Evolutionary conservation across 2,113 vertebrate genomes (phyloP).

Genomic region (Chroicocephalus ridibundus): DNA sequence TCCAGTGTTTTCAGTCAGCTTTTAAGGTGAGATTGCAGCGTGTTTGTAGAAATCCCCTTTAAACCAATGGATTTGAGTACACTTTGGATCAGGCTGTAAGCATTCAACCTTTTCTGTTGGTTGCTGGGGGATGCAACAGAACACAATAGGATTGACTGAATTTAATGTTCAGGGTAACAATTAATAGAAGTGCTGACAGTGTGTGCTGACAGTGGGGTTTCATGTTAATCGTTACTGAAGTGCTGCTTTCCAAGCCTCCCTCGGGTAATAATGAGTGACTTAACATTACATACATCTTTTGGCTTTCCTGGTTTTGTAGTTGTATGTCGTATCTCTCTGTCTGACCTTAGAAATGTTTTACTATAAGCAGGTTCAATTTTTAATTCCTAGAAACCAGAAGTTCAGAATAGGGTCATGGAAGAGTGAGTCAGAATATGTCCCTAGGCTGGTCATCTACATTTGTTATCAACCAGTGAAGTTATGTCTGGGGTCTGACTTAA

Average conservation of each 20-base stretch:
- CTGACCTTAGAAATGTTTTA: not conserved
- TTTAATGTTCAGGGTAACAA: conserved; percentile 55
- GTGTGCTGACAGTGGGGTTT: conserved; percentile 31
- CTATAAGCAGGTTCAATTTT: not conserved
- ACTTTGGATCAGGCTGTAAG: not conserved
- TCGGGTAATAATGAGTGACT: conserved; percentile 44
- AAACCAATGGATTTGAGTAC: not conserved
- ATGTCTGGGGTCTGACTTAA: not conserved
- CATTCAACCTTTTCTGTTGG: not conserved
- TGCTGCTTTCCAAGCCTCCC: not conserved
- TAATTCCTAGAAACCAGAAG: not conserved
- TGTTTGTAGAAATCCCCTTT: not conserved
- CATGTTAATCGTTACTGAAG: conserved; percentile 52
- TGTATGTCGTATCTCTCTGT: not conserved
- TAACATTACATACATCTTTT: not conserved
- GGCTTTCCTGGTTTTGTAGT: not conserved
- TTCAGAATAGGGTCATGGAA: not conserved
- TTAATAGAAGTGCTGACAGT: conserved; percentile 44
- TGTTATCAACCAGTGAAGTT: not conserved
- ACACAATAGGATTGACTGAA: conserved; percentile 38
- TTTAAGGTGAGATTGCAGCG: not conserved
- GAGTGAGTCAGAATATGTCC: not conserved
- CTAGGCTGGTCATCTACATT: not conserved
- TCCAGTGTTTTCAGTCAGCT: not conserved
- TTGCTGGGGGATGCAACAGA: not conserved